phyloP scores from a whole-genome alignment of 2,888 invertebrate species.

The Pammene aurita region DNA sequence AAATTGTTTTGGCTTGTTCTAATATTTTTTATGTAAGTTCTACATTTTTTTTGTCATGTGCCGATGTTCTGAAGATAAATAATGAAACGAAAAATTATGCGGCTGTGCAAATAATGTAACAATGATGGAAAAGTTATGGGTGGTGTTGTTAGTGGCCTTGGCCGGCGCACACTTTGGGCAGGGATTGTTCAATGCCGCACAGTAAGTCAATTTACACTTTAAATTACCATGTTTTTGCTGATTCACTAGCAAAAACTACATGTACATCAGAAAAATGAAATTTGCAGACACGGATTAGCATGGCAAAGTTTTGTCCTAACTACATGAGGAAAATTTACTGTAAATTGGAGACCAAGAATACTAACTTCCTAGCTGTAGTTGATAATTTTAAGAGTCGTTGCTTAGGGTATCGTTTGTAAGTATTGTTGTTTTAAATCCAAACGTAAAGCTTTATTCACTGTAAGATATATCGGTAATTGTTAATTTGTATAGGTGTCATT shows the following conservation, averaged over 20 bases:
- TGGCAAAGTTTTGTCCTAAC: slow-evolving; percentile 1
- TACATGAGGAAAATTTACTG: neutral
- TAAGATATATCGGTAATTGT: slow-evolving; percentile 39
- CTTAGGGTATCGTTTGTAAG: slow-evolving; percentile 34
- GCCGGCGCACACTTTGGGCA: slow-evolving; percentile 71
- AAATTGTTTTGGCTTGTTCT: slow-evolving; percentile 22
- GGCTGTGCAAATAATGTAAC: slow-evolving; percentile 78
- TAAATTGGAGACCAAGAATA: neutral
- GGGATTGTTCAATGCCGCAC: slow-evolving; percentile 77
- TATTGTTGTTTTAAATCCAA: slow-evolving; percentile 42
- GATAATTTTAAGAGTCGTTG: slow-evolving; percentile 41
- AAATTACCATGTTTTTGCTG: slow-evolving; percentile 48
- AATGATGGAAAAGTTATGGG: slow-evolving; percentile 78
- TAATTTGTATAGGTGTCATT: slow-evolving; percentile 2
- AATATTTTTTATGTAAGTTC: slow-evolving; percentile 21
- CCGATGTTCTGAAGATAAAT: slow-evolving; percentile 77
- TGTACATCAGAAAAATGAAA: slow-evolving; percentile 1
- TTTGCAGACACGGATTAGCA: slow-evolving; percentile 1
- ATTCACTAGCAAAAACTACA: slow-evolving; percentile 12
- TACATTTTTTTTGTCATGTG: slow-evolving; percentile 81
- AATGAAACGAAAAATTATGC: slow-evolving; percentile 79
- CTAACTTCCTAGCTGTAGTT: too few species aligned
- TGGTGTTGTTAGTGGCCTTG: slow-evolving; percentile 78
- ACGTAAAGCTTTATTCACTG: slow-evolving; percentile 53
- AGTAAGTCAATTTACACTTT: slow-evolving; percentile 66